Evolutionary conservation across 2,113 vertebrate genomes (phyloP).

Genomic region (Phylloscopus whistleri): DNA sequence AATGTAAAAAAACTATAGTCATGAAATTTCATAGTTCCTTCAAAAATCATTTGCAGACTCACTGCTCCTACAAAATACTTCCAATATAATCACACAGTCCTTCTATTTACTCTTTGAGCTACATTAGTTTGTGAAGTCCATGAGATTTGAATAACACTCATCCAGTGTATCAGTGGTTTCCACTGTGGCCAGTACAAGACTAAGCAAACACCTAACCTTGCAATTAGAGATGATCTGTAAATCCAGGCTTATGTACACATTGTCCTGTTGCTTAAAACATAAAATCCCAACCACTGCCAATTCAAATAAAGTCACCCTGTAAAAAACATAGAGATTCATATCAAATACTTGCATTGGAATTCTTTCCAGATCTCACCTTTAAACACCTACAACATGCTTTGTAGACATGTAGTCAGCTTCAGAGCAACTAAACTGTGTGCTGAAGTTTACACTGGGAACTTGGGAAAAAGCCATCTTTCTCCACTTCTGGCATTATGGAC

Average conservation of each 20-base stretch:
- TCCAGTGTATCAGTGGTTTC: not conserved
- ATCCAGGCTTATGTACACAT: not conserved
- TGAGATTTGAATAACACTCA: not conserved
- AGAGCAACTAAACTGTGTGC: not conserved
- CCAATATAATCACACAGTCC: not conserved
- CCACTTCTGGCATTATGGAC: not conserved
- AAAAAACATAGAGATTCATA: not conserved
- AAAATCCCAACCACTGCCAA: not conserved
- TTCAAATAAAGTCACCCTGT: not conserved
- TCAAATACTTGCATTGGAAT: not conserved
- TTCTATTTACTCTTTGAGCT: not conserved
- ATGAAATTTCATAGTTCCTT: not conserved
- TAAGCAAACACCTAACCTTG: not conserved
- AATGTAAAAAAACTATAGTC: not conserved
- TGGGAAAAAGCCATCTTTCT: not conserved
- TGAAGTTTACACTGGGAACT: not conserved
- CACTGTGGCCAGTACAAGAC: not conserved
- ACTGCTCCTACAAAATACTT: not conserved
- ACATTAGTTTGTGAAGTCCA: not conserved
- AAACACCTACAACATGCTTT: not conserved
- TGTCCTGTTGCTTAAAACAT: not conserved
- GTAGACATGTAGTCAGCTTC: not conserved
- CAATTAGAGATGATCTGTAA: not conserved
- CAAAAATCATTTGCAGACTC: not conserved
- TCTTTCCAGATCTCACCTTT: not conserved